Conservation (phyloP, 2,888 invertebrate genomes). For the Prenolepis imparis region DNA sequence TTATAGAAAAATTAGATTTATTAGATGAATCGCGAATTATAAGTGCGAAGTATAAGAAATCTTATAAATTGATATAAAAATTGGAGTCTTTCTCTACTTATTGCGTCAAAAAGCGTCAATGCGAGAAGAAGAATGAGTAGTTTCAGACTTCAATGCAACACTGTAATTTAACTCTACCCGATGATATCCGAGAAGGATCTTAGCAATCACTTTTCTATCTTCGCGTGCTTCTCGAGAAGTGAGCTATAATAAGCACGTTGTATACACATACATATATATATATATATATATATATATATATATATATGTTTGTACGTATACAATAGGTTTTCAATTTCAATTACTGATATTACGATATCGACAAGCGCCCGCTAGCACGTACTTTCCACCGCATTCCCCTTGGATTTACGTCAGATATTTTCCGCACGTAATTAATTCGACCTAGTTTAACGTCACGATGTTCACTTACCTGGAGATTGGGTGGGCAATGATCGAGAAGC, state of each 20-base stretch:
- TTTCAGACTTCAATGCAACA: conserved; percentile 21
- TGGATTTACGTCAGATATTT: conserved; percentile 44
- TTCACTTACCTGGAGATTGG: conserved; percentile 96
- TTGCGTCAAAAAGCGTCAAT: neutral
- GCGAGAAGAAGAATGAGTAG: conserved; percentile 20
- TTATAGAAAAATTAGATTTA: neutral
- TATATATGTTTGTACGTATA: neutral
- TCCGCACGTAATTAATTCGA: conserved; percentile 70
- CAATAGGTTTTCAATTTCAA: conserved; percentile 48
- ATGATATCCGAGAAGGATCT: conserved; percentile 48
- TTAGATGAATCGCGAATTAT: neutral
- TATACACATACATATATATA: neutral
- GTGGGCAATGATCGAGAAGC: conserved; percentile 97
- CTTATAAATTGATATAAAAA: conserved; percentile 20
- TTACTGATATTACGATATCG: conserved; percentile 39
- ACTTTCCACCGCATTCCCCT: conserved; percentile 27
- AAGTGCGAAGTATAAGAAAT: neutral
- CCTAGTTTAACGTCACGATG: conserved; percentile 61
- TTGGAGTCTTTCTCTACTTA: conserved; percentile 15
- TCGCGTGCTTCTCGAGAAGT: conserved; percentile 13
- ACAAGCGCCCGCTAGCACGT: neutral
- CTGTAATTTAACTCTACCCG: conserved; percentile 35
- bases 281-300: neutral
- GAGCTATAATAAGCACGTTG: neutral
- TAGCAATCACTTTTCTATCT: conserved; percentile 47